A percentile compares a stretch with the other conserved stretches of the same genome.
These are phyloP conservation scores for Huso huso DNA, from an alignment of 2,797 vertebrate genomes.

Conservation along the genomic window DNA sequence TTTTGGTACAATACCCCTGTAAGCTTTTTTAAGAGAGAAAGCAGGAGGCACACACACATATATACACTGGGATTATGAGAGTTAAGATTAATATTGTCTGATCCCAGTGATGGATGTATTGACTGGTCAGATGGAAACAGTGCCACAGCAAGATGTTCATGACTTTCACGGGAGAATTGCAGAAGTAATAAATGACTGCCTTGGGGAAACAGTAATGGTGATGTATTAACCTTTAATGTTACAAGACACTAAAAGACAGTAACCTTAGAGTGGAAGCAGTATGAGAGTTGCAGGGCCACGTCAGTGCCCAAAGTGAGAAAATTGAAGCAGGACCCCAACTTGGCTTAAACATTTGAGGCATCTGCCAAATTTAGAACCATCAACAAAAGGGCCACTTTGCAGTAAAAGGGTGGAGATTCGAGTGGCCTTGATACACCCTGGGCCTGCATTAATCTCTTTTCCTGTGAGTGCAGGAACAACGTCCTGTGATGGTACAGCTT, in stretches of 20 bases:
- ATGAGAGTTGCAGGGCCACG: conserved; percentile 20
- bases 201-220: conserved; percentile 37
- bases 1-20: too few relatives aligned
- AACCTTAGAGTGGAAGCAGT: not conserved
- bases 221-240: conserved; percentile 44
- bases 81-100: conserved; percentile 25
- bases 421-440: not conserved
- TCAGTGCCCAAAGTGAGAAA: conserved; percentile 31
- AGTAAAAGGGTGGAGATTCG: not conserved
- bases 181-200: conserved; percentile 39
- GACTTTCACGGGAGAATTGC: conserved; percentile 6
- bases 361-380: conserved; percentile 20
- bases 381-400: not conserved
- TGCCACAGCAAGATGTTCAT: not conserved
- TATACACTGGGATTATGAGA: conserved; percentile 10
- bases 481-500: conserved; percentile 22
- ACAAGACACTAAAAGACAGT: conserved; percentile 33
- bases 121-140: conserved; percentile 32
- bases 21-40: too few relatives aligned
- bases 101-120: conserved; percentile 49
- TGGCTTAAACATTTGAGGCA: conserved; percentile 25
- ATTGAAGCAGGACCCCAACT: conserved; percentile 28
- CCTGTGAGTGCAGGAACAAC: conserved; percentile 40
- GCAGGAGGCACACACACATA: too few relatives aligned
- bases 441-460: conserved; percentile 28